Conservation (phyloP, 2,888 invertebrate genomes). For the Mimachlamys varia region DNA sequence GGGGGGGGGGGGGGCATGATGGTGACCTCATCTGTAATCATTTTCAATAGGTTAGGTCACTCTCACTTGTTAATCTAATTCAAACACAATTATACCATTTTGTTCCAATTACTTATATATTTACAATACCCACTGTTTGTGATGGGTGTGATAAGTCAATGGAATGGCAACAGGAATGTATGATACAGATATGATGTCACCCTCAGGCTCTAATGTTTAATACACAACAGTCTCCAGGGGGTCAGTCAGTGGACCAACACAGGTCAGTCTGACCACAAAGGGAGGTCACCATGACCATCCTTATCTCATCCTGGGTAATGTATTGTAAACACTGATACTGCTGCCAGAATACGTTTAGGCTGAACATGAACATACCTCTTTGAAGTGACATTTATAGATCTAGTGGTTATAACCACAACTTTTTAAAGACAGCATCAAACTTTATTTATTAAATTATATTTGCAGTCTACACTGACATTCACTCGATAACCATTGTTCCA, state of each 20-base stretch:
- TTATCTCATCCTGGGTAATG: neutral
- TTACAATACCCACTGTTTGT: neutral
- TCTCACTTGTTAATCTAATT: neutral
- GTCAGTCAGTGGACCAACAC: neutral
- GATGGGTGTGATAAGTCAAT: neutral
- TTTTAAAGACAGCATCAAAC: neutral
- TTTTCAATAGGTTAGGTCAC: neutral
- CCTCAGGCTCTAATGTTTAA: neutral
- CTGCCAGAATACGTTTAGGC: neutral
- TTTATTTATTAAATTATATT: too few species aligned
- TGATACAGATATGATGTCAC: neutral
- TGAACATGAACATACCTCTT: neutral
- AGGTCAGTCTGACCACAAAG: constrained; percentile 17
- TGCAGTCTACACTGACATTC: too few species aligned
- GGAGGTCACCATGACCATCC: constrained; percentile 4
- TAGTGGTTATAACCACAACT: neutral
- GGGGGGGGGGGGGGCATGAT: neutral
- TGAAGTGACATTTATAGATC: neutral
- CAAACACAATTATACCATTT: neutral
- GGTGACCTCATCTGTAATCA: neutral
- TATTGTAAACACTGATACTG: neutral
- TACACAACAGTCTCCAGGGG: neutral
- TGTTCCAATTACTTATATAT: neutral
- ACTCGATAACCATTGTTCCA: too few species aligned
- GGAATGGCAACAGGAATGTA: neutral